Percentiles rank a stretch among this genome's conserved stretches.
phyloP scores from a whole-genome alignment of 2,797 vertebrate species.

The Lophotriccus pileatus region DNA sequence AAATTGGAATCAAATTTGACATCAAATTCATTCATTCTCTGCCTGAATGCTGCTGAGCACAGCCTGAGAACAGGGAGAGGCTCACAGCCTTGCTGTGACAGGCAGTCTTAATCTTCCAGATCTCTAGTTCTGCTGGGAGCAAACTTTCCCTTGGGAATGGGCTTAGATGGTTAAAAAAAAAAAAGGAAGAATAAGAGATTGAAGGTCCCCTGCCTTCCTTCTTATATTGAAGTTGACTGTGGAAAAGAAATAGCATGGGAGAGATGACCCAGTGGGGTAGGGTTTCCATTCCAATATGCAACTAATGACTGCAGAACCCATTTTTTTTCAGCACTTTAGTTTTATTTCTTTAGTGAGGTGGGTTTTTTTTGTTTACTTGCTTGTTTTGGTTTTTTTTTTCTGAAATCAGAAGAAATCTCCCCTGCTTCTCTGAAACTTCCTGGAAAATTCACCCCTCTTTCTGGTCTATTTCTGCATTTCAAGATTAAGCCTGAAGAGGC shows the following conservation, averaged over 20 bases:
- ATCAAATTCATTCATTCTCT: not conserved
- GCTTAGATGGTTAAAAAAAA: not conserved
- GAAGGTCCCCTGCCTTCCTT: not conserved
- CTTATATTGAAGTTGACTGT: not conserved
- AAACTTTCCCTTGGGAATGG: not conserved
- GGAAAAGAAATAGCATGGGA: not conserved
- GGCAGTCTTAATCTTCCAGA: not conserved
- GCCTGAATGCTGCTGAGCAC: not conserved
- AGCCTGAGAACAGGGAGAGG: not conserved
- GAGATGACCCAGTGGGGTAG: not conserved
- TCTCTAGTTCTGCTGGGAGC: not conserved
- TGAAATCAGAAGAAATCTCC: not conserved
- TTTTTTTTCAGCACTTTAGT: not conserved
- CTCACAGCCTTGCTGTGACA: fast-evolving
- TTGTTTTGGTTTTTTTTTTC: not conserved
- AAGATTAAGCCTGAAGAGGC: not conserved
- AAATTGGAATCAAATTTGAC: not conserved
- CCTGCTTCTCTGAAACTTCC: not conserved
- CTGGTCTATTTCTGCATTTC: not conserved
- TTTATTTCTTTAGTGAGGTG: no score
- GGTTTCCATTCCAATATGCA: not conserved
- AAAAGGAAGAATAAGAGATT: not conserved
- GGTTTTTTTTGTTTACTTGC: not conserved
- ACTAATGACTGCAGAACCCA: not conserved
- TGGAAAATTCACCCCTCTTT: not conserved